Conservation (phyloP, 2,797 vertebrate species). For the Crypturellus tataupa region DNA sequence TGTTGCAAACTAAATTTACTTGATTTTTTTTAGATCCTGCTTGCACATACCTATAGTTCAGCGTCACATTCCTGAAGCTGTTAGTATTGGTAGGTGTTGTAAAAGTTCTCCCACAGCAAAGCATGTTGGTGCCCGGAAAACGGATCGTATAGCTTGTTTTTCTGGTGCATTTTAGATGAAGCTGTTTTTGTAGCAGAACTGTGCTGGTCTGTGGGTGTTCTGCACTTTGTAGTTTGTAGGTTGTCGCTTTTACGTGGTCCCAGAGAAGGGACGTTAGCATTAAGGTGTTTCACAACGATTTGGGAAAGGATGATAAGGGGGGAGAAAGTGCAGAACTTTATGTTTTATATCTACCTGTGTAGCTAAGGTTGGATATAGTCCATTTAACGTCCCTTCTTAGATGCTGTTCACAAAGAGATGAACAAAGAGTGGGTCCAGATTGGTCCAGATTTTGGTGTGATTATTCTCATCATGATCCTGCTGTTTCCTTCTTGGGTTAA, state of each 20-base stretch:
- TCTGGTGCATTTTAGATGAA: background rate
- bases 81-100: background rate
- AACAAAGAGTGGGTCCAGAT: background rate
- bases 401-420: background rate
- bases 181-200: background rate
- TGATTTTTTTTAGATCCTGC: background rate
- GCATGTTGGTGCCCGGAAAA: background rate
- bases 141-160: background rate
- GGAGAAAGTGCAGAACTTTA: background rate
- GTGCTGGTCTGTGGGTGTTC: background rate
- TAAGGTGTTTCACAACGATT: background rate
- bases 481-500: background rate
- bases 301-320: background rate
- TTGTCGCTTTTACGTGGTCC: background rate
- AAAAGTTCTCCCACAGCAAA: background rate
- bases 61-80: background rate
- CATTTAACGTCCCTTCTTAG: background rate
- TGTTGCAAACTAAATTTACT: background rate
- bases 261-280: background rate
- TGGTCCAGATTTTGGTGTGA: background rate
- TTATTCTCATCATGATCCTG: background rate
- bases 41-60: background rate
- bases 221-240: background rate
- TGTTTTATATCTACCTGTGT: background rate
- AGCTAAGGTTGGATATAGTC: background rate